Base-by-base conservation (phyloP, 2,888 invertebrate species). In the Phrixothrix hirtus region DNA sequence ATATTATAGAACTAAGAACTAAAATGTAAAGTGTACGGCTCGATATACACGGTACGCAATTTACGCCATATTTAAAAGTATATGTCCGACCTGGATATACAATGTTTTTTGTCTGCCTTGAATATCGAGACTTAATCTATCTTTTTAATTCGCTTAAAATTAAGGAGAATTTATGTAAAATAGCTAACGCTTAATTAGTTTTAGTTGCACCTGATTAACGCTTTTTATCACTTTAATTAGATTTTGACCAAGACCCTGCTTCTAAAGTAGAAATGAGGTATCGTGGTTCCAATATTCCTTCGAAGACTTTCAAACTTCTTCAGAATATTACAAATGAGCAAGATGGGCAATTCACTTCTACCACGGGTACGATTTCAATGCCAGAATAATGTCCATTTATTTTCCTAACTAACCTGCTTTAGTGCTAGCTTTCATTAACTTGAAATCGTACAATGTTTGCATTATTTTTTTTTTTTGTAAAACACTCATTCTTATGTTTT, bases 261-360 rank as follows among this genome's bases (percentile, higher is more conserved):
- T n/a, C n/a, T 27, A 81, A 80, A 65, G 77, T 78, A 61, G 83
- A 84, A 68, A 83, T 83, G 34, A 77, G 84, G 67, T 84, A 83
- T 73, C 78, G 81, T 50, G 83, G 83, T 31, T 77, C 81, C 21
- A 79, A 81, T 57, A 86, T 86, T 66, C 86, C 86, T 9, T 86
- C 86, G 34, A 81, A 83, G 68, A 84, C 86, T 59, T 87, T 87
- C 74, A 79, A 82, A 66, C 81, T 81, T 61, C 78, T 88, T 58
- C 86, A 87, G 72, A 81, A 78, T 57, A 83, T 85, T 81, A 84
- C 84, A 16, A 82, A 80, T 37, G 73, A 69, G 44, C 69, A 54
- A 15, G 72, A 72, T 57, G 75, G 70, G 25, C 74, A 73, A 44
- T 61, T 66, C 64, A 59, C 69, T 62, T 60, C 73, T 62, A 52